Evolutionary conservation across 2,113 vertebrate species (phyloP).

Genomic region (Collichthys lucidus): DNA sequence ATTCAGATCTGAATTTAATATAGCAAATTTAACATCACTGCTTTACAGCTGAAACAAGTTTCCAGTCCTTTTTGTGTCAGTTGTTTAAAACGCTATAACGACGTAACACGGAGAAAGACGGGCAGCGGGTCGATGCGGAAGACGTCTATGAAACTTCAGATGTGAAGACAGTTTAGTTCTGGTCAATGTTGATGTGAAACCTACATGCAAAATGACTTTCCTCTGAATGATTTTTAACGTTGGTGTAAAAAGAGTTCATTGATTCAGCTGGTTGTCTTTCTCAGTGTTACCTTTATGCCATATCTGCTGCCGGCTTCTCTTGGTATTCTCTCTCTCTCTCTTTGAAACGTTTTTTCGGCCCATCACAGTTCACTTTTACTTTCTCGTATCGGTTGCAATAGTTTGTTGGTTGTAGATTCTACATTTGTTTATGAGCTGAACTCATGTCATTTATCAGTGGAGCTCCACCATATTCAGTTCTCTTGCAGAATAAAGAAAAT

Average conservation of each 20-base stretch:
- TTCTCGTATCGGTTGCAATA: conserved; percentile 79
- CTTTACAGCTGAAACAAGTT: conserved; percentile 73
- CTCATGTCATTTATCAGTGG: conserved; percentile 78
- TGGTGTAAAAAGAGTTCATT: neutral
- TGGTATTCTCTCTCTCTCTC: conserved; percentile 70
- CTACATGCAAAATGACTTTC: neutral
- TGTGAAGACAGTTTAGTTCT: neutral
- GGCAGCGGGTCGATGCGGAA: neutral
- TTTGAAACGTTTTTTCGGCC: conserved; percentile 61
- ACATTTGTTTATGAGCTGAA: conserved; percentile 79
- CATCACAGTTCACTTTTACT: conserved; percentile 57
- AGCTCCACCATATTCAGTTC: conserved; percentile 76
- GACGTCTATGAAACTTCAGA: neutral
- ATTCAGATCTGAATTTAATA: conserved; percentile 82
- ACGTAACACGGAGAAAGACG: conserved; percentile 75
- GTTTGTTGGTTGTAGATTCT: conserved; percentile 80
- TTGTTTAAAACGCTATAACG: conserved; percentile 57
- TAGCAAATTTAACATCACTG: conserved; percentile 74
- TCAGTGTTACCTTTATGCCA: conserved; percentile 66
- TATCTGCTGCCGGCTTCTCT: conserved; percentile 49
- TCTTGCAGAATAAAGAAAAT: conserved; percentile 84
- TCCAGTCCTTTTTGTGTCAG: conserved; percentile 69
- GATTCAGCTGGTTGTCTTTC: conserved; percentile 60
- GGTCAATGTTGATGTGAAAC: neutral
- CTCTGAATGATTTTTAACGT: neutral